A percentile compares a stretch with the other conserved stretches of the same genome.
phyloP scores from a whole-genome alignment of 2,797 vertebrate species.

The Peromyscus melanophrys region DNA sequence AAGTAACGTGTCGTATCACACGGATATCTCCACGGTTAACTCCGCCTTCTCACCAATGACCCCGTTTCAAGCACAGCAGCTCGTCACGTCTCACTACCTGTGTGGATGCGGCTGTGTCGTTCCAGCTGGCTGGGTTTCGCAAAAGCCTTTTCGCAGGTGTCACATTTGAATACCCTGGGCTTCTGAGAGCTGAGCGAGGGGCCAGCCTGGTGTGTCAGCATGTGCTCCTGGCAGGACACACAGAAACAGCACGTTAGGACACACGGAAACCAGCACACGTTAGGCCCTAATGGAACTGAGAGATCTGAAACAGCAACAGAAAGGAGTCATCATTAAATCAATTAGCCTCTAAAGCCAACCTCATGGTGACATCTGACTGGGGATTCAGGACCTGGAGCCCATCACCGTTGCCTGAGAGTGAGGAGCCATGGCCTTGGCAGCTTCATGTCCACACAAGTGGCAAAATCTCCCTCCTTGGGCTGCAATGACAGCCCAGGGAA shows the following conservation, averaged over 20 bases:
- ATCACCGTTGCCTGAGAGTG: background rate
- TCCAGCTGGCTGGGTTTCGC: conserved; percentile 99
- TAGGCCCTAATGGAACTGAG: rapidly evolving
- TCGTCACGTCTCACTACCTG: conserved; percentile 89
- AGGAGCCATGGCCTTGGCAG: background rate
- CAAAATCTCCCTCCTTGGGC: background rate
- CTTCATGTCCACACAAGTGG: background rate
- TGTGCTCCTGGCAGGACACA: conserved; percentile 93
- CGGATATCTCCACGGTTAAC: rapidly evolving
- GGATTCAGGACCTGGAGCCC: background rate
- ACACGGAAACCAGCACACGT: background rate
- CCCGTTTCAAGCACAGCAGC: background rate
- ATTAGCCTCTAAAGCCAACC: rapidly evolving
- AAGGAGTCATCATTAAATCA: rapidly evolving
- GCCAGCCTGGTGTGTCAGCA: conserved; percentile 96
- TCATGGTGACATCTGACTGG: background rate
- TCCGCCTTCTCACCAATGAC: rapidly evolving
- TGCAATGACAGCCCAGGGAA: background rate
- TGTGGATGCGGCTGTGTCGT: conserved; percentile 98
- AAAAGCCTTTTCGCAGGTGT: conserved; percentile 96
- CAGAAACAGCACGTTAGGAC: background rate
- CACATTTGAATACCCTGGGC: conserved; percentile 96
- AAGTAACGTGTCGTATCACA: rapidly evolving
- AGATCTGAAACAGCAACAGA: background rate
- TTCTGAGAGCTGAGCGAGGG: conserved; percentile 97